Conservation (phyloP, 2,113 vertebrate genomes). For the Thomomys bottae region DNA sequence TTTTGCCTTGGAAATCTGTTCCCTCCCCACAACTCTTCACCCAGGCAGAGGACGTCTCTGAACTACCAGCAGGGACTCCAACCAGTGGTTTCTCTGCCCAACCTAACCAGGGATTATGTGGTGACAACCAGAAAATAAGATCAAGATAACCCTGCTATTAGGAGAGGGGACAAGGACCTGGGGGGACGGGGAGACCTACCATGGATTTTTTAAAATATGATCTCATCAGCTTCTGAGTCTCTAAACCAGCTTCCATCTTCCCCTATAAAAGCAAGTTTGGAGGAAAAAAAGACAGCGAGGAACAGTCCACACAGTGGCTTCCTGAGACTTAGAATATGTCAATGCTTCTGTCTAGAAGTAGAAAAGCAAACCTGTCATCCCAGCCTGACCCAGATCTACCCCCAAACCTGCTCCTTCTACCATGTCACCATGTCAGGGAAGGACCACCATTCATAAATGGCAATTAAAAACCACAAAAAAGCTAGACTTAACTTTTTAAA, state of each 20-base stretch:
- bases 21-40: not conserved
- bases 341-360: not conserved
- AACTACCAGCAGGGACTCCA: not conserved
- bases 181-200: not conserved
- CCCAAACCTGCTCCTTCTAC: not conserved
- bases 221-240: not conserved
- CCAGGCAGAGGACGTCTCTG: not conserved
- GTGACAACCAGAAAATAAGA: not conserved
- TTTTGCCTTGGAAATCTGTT: not conserved
- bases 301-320: conserved; percentile 8
- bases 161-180: not conserved
- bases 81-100: not conserved
- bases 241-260: conserved; percentile 5
- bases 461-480: too few species aligned
- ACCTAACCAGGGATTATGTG: not conserved
- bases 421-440: not conserved
- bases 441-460: too few species aligned
- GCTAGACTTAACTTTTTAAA: too few species aligned
- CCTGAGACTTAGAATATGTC: not conserved
- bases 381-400: not conserved
- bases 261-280: conserved; percentile 38
- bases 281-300: not conserved
- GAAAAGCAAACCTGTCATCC: not conserved
- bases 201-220: conserved; percentile 15
- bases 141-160: not conserved